A percentile compares a stretch with the other conserved stretches of the same genome.
These are phyloP conservation scores for Sylvilagus bachmani DNA, from an alignment of 2,113 vertebrate genomes.

Conservation along the genomic window DNA sequence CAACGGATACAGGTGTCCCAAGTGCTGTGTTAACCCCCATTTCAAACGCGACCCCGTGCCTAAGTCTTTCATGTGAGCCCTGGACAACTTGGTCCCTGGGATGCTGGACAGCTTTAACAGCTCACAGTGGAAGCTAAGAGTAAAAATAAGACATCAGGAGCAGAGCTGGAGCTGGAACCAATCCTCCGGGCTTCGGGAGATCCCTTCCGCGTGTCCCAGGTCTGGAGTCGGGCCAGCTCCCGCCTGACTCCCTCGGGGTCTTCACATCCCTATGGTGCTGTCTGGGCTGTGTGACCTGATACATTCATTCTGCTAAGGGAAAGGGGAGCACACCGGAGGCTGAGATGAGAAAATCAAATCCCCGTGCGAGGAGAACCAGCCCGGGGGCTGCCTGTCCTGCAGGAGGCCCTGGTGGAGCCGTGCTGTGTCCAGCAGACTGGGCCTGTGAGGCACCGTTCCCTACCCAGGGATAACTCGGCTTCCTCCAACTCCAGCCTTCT, in stretches of 20 bases:
- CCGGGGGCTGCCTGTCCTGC: neutral
- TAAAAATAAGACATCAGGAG: neutral
- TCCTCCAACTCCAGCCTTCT: constrained; percentile 1
- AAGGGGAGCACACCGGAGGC: neutral
- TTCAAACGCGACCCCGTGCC: too few relatives aligned
- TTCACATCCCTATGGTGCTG: neutral
- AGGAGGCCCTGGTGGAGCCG: neutral
- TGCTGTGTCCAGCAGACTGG: neutral
- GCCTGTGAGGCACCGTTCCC: neutral
- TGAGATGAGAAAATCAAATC: neutral
- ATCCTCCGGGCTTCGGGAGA: neutral
- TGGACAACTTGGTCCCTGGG: neutral
- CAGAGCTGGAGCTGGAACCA: neutral
- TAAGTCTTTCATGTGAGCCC: neutral
- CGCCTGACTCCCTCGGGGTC: rapidly evolving
- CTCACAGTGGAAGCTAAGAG: neutral
- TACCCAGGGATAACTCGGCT: constrained; percentile 15
- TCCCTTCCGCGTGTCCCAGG: neutral
- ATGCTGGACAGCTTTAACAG: neutral
- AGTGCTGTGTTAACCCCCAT: too few relatives aligned
- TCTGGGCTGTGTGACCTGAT: neutral
- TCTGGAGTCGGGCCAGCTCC: neutral
- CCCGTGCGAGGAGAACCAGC: neutral
- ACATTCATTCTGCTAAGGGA: neutral
- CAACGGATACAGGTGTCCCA: too few relatives aligned